Base-by-base conservation (phyloP, 2,797 vertebrate species). In the Rhinatrema bivittatum region DNA sequence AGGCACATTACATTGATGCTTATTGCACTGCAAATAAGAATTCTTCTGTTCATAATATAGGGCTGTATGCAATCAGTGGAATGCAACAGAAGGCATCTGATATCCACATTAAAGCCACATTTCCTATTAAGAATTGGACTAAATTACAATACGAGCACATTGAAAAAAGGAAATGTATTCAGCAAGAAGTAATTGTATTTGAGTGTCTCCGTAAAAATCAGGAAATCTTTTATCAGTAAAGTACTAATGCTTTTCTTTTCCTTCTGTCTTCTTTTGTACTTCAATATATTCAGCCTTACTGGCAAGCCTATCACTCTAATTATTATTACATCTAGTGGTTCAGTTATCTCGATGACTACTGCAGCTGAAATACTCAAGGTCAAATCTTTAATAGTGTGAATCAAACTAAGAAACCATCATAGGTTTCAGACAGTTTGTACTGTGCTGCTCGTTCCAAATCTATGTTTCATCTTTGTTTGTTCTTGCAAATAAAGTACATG, bases 121-220 rank as follows among this genome's bases (percentile, higher is more conserved):
- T 74, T 74, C 60, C 64, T 73, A 49, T 74, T 72, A 75, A 61
- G 51, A 69, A 36, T 62, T 48, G 74, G 53, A 40, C 50, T 70
- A 65, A 76, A 76, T 74, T 67, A 57, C 40, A 68, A 40, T 52
- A 39, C 51, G 32, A 42, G 36, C 37, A 36, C 53, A 71, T 67
- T 36, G 60, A 73, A 39, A 45, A 36, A 53, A 57, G 34, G 55
- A 76, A 82, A 64, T 69, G 36, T 39, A 38, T 70, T 74, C 44
- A 67, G 42, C 47, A 62, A 46, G 44, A 59, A 69, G 48, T 65
- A 68, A 76, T 71, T 68, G 56, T 76, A 39, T 75, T 56, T 68
- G 59, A 64, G 46, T 54, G 48, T 59, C 50, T 60, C 34, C 61
- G 44, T 53, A 50, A 76, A 80, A 74, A 63, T 40, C 22, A 62